Evolutionary conservation across 2,888 invertebrate genomes (phyloP), one percentile per base, ranked within the genome.

Genomic region (Hirtodrosophila histrioides): DNA sequence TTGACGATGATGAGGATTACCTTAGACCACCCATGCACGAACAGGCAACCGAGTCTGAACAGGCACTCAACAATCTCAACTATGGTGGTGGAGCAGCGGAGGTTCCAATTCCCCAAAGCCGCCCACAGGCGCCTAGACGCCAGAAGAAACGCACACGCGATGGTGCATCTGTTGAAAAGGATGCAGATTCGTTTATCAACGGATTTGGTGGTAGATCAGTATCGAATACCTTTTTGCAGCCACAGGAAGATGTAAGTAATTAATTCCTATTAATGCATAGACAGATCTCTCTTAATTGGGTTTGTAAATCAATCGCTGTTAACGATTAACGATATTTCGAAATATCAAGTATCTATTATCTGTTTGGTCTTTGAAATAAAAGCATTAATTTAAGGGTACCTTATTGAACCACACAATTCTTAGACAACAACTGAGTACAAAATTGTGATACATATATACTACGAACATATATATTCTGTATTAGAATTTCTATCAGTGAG

Each of bases 131-230:
- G 27, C 92, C 92, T 5, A 89, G 90, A 55, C 90, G 92, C 48
- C 89, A 91, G 31, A 92, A 90, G 70, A 90, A 91, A 66, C 85
- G 85, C 56, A 72, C 78, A 61, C 88, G 88, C 33, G 86, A 83
- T 51, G 88, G 85, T 10, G 86, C 86, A 27, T 90, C 90, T 9
- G 71, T 89, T n/a, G 92, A 92, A 49, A 90, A 89, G 66, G 92
- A 91, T 66, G 88, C 91, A 45, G 92, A 91, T 62, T 90, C 91
- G n/a, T 90, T 89, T 60, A 81, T 90, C 9, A 91, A 92, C 71
- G 92, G 91, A 67, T 90, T 91, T 75, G 90, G 90, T 78, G 92
- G 92, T 63, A 88, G 92, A 84, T 92, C 91, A 78, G 89, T 92
- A 78, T 92, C 91, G 66, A 91, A 91, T 69, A 91, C 88, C 70